phyloP scores from a whole-genome alignment of 1,140 invertebrate genomes.

The Physella acuta region DNA sequence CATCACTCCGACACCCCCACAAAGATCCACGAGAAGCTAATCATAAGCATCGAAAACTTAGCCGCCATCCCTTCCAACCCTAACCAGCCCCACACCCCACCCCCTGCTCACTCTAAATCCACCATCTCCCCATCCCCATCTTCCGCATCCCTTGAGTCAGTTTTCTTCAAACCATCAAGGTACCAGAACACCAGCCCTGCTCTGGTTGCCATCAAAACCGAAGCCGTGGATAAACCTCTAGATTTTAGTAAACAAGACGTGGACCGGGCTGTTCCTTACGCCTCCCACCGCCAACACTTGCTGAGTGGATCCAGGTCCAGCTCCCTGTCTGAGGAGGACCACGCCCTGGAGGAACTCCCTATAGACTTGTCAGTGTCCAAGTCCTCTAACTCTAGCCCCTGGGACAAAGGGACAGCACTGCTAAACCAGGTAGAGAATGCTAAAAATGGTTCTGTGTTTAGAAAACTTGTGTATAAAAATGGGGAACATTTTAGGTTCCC shows the following conservation, averaged over 20 bases:
- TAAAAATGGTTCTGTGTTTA: not conserved
- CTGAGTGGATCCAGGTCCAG: not conserved
- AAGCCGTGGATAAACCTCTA: constrained; percentile 3
- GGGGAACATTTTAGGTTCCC: not conserved
- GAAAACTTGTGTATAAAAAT: not conserved
- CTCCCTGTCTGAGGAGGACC: not conserved
- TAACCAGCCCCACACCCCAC: not conserved
- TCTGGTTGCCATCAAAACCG: not conserved
- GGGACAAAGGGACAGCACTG: not conserved
- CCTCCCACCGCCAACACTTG: not conserved
- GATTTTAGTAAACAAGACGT: constrained; percentile 16
- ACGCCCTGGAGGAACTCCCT: not conserved
- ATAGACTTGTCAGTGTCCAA: constrained; percentile 15
- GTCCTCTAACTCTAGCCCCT: not conserved
- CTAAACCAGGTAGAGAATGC: not conserved
- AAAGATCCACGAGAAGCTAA: not conserved
- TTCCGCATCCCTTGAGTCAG: not conserved
- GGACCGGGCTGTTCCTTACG: not conserved
- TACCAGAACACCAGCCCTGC: not conserved
- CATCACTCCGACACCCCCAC: constrained; percentile 1
- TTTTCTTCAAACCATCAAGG: not conserved
- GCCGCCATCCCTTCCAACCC: not conserved
- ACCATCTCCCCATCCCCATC: not conserved
- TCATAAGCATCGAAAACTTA: not conserved
- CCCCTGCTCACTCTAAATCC: constrained; percentile 14